These are phyloP conservation scores for Tretioscincus oriximinensis DNA, from an alignment of 2,113 vertebrate species.

Conservation along the genomic window DNA sequence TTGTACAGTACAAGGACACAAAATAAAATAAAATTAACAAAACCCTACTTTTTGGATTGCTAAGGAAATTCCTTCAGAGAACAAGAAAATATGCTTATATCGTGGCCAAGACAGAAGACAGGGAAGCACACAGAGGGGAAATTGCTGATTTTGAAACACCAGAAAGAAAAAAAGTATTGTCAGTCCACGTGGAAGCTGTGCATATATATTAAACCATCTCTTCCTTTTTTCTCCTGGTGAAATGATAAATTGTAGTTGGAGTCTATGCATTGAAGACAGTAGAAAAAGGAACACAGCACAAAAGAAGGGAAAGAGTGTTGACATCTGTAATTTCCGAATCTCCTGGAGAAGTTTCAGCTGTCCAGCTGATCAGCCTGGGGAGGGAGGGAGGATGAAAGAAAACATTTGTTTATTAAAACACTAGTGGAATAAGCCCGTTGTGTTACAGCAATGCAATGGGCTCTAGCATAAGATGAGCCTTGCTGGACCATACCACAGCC, in stretches of 20 bases:
- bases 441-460: too few relatives aligned
- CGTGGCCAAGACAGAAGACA: neutral
- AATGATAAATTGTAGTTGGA: neutral
- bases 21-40: constrained; percentile 16
- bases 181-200: neutral
- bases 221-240: neutral
- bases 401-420: neutral
- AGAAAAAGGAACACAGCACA: neutral
- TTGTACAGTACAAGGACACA: constrained; percentile 37
- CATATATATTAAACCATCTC: neutral
- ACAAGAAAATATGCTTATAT: neutral
- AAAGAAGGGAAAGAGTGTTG: neutral
- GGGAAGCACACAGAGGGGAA: neutral
- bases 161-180: neutral
- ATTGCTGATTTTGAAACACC: neutral
- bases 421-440: too few relatives aligned
- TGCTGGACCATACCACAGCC: too few relatives aligned
- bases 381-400: neutral
- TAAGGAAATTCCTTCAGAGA: neutral
- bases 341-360: constrained; percentile 6
- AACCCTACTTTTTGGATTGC: neutral
- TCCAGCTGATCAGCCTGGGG: neutral
- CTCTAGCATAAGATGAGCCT: too few relatives aligned
- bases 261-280: neutral
- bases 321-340: neutral